Evolutionary conservation across 2,797 vertebrate genomes (phyloP), one percentile per base, ranked within the genome.

Genomic region (Bradypus variegatus): DNA sequence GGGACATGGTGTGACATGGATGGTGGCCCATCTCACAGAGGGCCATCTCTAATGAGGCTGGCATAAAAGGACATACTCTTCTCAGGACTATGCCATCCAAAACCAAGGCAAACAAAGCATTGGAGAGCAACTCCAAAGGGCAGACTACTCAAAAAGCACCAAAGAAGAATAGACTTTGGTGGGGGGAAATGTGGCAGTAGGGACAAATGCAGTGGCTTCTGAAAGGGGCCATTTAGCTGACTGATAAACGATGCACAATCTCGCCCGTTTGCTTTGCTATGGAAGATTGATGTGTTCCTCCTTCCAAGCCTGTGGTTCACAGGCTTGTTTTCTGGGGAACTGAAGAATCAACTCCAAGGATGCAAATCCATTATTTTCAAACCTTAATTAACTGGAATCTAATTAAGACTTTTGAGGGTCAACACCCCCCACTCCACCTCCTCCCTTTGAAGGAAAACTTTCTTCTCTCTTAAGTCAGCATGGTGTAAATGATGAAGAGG

Each of bases 361-460:
- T 8, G 23, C 55, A 95, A 69, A 88, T 75, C 75, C 65, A 75
- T 95, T 94, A 91, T 91, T 93, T 92, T 91, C 95, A 93, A 88
- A 86, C 21, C 62, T 93, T 95, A 94, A 94, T 95, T 95, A 94
- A 93, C 89, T 92, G 88, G 94, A 94, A 95, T 41, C 36, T 94
- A 92, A 94, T 94, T 88, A 95, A 92, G 81, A 93, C 86, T 94
- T 93, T 55, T 67, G 70, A 96, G 90, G 29, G 6, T 60, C 72
- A 45, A 45, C n/a, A 45, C 41, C 41, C 41, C 41, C 8, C 41
- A 45, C 41, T 76, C 38, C 45, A 2, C 36, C 25, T 16, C n/a
- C 67, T 45, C 53, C 70, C 64, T 94, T 91, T 50, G 83, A 95
- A 91, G 84, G 58, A 69, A 84, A 94, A 36, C 12, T 85, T 69